Conservation (phyloP, 1,140 invertebrate genomes). For the Lasioglossum albipes region DNA sequence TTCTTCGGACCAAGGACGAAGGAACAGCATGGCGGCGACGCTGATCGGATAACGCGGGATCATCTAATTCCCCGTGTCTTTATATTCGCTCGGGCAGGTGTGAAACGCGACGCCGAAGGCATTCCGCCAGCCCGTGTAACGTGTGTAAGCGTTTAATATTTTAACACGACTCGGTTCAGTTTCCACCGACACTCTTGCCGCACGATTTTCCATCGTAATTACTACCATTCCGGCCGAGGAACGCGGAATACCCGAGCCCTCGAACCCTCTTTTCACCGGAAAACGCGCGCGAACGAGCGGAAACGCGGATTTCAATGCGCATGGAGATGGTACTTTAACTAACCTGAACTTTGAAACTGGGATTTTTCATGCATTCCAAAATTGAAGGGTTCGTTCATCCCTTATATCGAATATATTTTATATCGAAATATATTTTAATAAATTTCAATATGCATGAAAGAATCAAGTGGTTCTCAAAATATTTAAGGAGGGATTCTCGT, state of each 20-base stretch:
- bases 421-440: no score
- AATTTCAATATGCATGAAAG: no score
- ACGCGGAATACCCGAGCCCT: background rate
- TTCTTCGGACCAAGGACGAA: background rate
- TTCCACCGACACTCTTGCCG: background rate
- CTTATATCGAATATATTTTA: no score
- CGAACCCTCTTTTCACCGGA: background rate
- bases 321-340: no score
- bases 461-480: no score
- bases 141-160: constrained; percentile 13
- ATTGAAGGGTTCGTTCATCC: no score
- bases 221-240: constrained; percentile 15
- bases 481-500: no score
- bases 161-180: background rate
- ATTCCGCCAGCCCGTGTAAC: background rate
- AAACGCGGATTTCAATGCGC: background rate
- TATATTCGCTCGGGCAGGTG: constrained; percentile 26
- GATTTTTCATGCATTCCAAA: no score
- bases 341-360: no score
- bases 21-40: background rate
- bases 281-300: background rate
- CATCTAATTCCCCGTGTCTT: constrained; percentile 25
- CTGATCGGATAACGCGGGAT: constrained; percentile 31
- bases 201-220: constrained; percentile 16
- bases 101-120: constrained; percentile 25